A percentile compares a stretch with the other conserved stretches of the same genome.
phyloP scores from a whole-genome alignment of 2,113 vertebrate species.

The Psittacula cyanocephala region DNA sequence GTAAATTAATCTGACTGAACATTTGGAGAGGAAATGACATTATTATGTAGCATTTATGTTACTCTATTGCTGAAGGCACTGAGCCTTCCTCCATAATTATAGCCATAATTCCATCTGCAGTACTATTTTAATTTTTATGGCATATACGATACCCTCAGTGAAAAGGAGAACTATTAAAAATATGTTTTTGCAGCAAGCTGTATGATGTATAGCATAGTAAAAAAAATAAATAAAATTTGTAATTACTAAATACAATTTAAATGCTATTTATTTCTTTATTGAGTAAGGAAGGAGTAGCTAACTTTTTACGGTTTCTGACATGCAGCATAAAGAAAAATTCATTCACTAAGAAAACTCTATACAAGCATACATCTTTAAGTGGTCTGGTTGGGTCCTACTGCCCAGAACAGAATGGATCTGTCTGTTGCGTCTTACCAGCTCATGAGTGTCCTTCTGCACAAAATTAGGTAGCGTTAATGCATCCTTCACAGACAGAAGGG shows the following conservation, averaged over 20 bases:
- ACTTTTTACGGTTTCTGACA: neutral
- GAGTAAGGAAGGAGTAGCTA: neutral
- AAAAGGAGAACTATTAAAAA: neutral
- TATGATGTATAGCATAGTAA: neutral
- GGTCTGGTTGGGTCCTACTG: neutral
- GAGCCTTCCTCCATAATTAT: neutral
- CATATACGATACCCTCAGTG: neutral
- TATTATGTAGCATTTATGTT: neutral
- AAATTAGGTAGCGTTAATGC: neutral
- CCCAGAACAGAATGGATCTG: rapidly evolving
- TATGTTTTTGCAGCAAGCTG: neutral
- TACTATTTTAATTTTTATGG: neutral
- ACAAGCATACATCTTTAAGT: neutral
- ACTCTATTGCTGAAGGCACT: neutral
- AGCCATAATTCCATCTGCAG: neutral
- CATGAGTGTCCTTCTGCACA: rapidly evolving
- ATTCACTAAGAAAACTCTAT: neutral
- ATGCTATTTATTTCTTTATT: neutral
- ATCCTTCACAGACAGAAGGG: neutral
- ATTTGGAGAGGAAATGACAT: neutral
- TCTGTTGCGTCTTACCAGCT: neutral
- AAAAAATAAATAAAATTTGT: neutral
- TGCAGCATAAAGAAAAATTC: neutral
- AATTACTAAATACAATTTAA: neutral
- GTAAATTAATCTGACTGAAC: neutral